These are phyloP conservation scores for Beaufortia kweichowensis DNA, from an alignment of 2,113 vertebrate species.

Conservation along the genomic window DNA sequence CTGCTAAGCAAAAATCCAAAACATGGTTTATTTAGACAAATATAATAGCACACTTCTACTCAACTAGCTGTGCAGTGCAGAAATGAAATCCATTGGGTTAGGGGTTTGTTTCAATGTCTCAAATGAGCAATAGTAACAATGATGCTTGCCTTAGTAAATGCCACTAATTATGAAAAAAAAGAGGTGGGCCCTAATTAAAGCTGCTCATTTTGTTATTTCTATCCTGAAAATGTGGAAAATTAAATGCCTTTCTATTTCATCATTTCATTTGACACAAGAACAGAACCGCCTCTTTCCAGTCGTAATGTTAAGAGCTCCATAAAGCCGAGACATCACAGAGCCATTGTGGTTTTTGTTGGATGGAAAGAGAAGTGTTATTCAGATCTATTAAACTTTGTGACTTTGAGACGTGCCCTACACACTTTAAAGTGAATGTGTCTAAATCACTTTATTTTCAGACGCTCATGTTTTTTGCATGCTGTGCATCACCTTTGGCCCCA, in stretches of 20 bases:
- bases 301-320: neutral
- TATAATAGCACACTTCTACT: too few species aligned
- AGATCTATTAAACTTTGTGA: conserved; percentile 17
- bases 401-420: conserved; percentile 25
- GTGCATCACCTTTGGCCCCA: conserved; percentile 3
- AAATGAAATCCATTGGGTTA: too few species aligned
- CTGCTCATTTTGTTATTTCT: neutral
- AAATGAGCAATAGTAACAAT: too few species aligned
- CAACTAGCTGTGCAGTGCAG: too few species aligned
- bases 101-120: too few species aligned
- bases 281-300: neutral
- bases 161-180: neutral
- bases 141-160: too few species aligned
- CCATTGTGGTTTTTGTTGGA: neutral
- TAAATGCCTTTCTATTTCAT: conserved; percentile 11
- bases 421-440: conserved; percentile 7
- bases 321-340: neutral
- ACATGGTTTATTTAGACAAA: too few species aligned
- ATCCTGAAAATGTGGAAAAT: neutral
- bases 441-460: conserved; percentile 36
- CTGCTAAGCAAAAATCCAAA: too few species aligned
- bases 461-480: conserved; percentile 38
- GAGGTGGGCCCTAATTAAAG: neutral
- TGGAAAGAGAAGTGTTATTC: conserved; percentile 15
- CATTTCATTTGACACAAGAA: conserved; percentile 4